Base-by-base conservation (phyloP, 1,140 invertebrate species). In the Ptiloglossa arizonensis region DNA sequence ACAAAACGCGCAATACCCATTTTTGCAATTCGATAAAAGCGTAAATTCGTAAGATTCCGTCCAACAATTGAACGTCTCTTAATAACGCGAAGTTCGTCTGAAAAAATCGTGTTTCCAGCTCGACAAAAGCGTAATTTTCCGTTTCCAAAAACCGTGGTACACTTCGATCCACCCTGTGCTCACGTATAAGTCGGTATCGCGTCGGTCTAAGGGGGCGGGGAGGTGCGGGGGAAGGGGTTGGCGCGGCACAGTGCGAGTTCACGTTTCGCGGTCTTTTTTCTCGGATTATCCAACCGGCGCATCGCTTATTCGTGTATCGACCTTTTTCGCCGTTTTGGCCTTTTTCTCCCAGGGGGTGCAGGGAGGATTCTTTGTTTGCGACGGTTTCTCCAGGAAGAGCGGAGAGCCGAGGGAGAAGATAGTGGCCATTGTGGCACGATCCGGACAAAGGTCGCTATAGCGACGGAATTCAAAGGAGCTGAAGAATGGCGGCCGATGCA, bases 391-490 rank as follows among this genome's bases (percentile, higher is more conserved):
- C 87, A 82, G 82, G 83, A 85, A 86, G 86, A 83, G 79, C 54
- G 71, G 78, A 82, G 83, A 79, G 69, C 59, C 59, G 77, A 78
- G 86, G 79, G 86, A 83, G 77, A 86, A 88, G 89, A 88, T 87
- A 89, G 88, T 88, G 81, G 89, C 89, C 89, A 90, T 90, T 90
- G 88, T 90, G 80, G 85, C 88, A 90, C 87, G 88, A 89, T 89
- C 89, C 86, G 88, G 86, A 90, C 89, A 90, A 90, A 90, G 88
- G 88, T 90, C 89, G 89, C 88, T 89, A 88, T 89, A 88, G 87
- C 88, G 87, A 90, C 86, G 86, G 88, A 89, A 90, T 90, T 89
- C 89, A 89, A 88, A 88, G 88, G 81, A 87, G 81, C 86, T 89
- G 83, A 88, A 87, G 87, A 89, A 90, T 88, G 87, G 88, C 88